Evolutionary conservation across 2,888 invertebrate genomes (phyloP), one percentile per base, ranked within the genome.

Genomic region (Baccha elongata): DNA sequence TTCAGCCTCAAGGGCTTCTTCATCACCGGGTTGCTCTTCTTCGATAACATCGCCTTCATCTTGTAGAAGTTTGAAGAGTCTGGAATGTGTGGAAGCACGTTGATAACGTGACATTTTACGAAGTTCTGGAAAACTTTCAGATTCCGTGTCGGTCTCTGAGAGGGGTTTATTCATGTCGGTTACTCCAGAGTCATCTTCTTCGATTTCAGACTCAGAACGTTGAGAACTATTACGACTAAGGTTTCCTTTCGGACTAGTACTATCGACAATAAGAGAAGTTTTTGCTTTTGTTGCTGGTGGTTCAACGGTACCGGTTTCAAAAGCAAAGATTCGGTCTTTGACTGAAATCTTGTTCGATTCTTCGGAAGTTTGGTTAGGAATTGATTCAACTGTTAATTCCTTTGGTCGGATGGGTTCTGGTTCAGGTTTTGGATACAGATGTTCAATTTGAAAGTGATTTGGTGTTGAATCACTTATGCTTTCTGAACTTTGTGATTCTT

Each of bases 101-200:
- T 94, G 93, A 87, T 94, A 95, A 73, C 92, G 92, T 10, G 92
- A 92, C 87, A 92, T 91, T 86, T 93, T 93, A 37, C 91, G 91
- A 19, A 92, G 87, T 84, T 93, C 93, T 1, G 92, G 92, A 85
- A 93, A 93, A 81, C 91, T 91, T 76, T 94, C 94, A 0, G 93
- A 92, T 86, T 94, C 94, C 0, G 93, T 93, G 84, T 94, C 94
- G 1, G 92, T 93, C 86, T 94, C 94, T 0, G 94, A 94, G 81
- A 94, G 92, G 81, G 93, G 93, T 65, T 94, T 91, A 85, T 94
- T 94, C 90, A 94, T 92, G 87, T 95, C 94, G 0, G 94, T 94
- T 0, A 95, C 94, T 0, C 94, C 95, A 0, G 94, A 94, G 88
- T 94, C 94, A 86, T 94, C 94, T 86, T 94, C 94, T 81, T 92